Conservation (phyloP, 2,888 invertebrate species). For the Sphaerophoria rueppellii region DNA sequence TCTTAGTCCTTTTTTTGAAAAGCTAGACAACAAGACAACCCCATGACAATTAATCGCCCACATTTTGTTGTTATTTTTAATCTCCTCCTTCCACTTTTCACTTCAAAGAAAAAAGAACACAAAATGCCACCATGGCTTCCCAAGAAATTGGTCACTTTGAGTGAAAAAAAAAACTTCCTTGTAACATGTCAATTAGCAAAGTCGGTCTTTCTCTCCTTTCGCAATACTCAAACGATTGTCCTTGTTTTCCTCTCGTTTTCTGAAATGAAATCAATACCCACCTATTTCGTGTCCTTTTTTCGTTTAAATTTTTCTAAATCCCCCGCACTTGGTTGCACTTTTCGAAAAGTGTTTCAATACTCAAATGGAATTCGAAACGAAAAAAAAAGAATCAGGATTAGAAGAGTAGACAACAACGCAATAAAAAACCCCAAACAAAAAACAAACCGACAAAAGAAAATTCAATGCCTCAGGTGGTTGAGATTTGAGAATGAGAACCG, state of each 20-base stretch:
- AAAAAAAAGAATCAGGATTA: neutral
- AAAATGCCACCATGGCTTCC: neutral
- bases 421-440: slow-evolving; percentile 12
- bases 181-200: slow-evolving; percentile 52
- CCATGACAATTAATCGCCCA: too few relatives aligned
- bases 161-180: neutral
- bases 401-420: slow-evolving; percentile 56
- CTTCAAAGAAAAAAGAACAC: neutral
- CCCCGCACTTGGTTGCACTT: neutral
- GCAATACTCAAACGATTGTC: slow-evolving; percentile 5
- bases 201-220: slow-evolving; percentile 15
- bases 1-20: too few relatives aligned
- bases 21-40: too few relatives aligned
- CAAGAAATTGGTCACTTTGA: neutral
- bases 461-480: slow-evolving; percentile 63
- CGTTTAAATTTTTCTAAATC: slow-evolving; percentile 5
- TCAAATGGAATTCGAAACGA: slow-evolving; percentile 32
- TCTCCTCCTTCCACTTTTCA: neutral
- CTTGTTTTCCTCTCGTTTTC: neutral
- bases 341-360: slow-evolving; percentile 6
- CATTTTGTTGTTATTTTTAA: too few relatives aligned
- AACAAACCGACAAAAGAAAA: slow-evolving; percentile 13
- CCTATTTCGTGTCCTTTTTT: slow-evolving; percentile 21
- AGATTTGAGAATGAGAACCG: neutral
- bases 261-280: slow-evolving; percentile 19